A percentile compares a stretch with the other conserved stretches of the same genome.
Conservation (phyloP, 2,797 vertebrate species). For the Decapterus maruadsi region DNA sequence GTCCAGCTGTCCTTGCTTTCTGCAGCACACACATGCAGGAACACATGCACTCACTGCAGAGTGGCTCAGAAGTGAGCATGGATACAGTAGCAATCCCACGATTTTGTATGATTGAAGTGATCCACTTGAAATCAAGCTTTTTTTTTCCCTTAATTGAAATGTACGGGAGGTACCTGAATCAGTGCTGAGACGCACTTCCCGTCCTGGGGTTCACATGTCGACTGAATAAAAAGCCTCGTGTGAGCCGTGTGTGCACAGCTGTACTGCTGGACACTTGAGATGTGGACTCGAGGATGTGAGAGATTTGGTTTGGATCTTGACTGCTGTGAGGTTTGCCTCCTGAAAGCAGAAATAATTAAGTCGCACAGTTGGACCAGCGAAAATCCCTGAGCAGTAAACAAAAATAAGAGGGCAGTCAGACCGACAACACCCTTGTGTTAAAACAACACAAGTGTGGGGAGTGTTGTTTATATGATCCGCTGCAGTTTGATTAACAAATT, state of each 20-base stretch:
- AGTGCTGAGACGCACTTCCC: neutral
- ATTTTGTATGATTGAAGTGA: constrained; percentile 7
- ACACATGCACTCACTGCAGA: neutral
- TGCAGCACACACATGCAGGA: neutral
- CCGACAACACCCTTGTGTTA: neutral
- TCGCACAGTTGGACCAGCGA: neutral
- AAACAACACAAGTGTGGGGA: neutral
- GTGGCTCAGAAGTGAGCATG: neutral
- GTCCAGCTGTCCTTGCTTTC: constrained; percentile 5
- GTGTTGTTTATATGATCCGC: neutral
- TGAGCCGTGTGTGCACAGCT: neutral
- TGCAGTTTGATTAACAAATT: neutral
- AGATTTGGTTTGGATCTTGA: constrained; percentile 8
- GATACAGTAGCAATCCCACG: neutral
- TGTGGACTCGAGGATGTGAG: neutral
- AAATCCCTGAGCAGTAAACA: neutral
- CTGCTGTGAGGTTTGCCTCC: neutral
- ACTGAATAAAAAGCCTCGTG: neutral
- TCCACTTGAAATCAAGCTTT: constrained; percentile 7
- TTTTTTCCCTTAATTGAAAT: neutral
- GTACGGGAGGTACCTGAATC: neutral
- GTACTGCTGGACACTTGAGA: constrained; percentile 5
- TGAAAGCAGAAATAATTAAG: neutral
- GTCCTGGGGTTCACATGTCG: neutral
- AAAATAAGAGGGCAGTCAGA: neutral